Percentiles rank a stretch among this genome's conserved stretches.
phyloP scores from a whole-genome alignment of 2,797 vertebrate species.

The Melanitta fusca region DNA sequence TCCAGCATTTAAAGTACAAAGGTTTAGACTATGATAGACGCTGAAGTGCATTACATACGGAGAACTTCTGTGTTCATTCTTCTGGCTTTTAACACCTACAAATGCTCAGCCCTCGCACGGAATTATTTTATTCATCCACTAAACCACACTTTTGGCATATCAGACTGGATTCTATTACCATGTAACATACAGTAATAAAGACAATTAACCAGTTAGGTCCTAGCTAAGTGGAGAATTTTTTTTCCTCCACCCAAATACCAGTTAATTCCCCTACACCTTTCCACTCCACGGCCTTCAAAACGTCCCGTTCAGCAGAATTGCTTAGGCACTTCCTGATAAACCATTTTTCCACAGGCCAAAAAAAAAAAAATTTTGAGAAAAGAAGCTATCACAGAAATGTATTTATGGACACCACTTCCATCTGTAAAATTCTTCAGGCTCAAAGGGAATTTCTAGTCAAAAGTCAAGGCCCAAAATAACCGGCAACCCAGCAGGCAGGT shows the following conservation, averaged over 20 bases:
- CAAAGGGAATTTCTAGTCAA: background rate
- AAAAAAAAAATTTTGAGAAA: background rate
- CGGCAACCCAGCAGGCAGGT: background rate
- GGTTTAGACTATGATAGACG: background rate
- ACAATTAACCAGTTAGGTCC: background rate
- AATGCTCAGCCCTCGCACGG: background rate
- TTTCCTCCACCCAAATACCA: fast-evolving
- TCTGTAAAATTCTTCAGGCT: background rate
- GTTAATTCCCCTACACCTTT: background rate
- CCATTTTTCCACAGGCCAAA: background rate
- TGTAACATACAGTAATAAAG: background rate
- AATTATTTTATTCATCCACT: background rate
- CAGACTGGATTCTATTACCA: background rate
- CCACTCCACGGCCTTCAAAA: background rate
- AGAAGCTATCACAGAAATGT: background rate
- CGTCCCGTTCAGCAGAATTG: background rate
- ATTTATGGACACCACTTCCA: background rate
- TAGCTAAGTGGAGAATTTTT: background rate
- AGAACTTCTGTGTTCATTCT: background rate
- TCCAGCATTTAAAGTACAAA: background rate
- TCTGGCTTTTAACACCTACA: background rate
- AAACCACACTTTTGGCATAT: background rate
- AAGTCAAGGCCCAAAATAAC: background rate
- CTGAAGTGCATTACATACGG: background rate
- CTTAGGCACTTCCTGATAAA: background rate